A percentile compares a stretch with the other conserved stretches of the same genome.
These are phyloP conservation scores for Drosophila lacteicornis DNA, from an alignment of 1,140 invertebrate species.

Conservation along the genomic window DNA sequence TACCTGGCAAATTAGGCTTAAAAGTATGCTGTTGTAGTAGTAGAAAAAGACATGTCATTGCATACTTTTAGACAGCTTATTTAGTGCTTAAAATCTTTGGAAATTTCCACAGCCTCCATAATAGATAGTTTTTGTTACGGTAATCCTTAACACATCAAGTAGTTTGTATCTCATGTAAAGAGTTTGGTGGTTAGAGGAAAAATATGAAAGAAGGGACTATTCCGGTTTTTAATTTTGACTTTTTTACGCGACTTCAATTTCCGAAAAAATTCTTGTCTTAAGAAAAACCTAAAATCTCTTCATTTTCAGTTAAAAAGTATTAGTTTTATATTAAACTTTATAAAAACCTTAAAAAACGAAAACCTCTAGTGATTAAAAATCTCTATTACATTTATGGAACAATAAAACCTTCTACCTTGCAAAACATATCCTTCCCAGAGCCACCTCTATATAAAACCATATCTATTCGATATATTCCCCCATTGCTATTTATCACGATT, in stretches of 20 bases:
- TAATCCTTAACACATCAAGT: too few species aligned
- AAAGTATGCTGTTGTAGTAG: neutral
- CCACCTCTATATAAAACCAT: conserved; percentile 1
- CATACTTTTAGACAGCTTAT: neutral
- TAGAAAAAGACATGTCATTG: neutral
- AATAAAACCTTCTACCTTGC: too few species aligned
- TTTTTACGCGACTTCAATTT: too few species aligned
- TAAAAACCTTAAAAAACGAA: neutral
- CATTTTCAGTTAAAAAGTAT: too few species aligned
- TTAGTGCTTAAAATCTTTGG: neutral
- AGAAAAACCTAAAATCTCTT: too few species aligned
- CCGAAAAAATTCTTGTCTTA: too few species aligned
- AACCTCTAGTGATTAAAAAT: neutral
- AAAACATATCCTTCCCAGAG: neutral
- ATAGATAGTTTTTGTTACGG: too few species aligned
- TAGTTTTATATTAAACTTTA: neutral
- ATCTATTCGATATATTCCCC: neutral
- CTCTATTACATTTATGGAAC: neutral
- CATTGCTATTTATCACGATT: conserved; percentile 25
- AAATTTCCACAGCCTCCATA: neutral
- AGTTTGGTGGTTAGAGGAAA: neutral
- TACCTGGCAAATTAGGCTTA: neutral
- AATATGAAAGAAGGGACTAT: neutral
- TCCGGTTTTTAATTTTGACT: too few species aligned
- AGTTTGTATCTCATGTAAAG: neutral